phyloP scores from a whole-genome alignment of 1,140 invertebrate species.

The Aradophagus sp. region DNA sequence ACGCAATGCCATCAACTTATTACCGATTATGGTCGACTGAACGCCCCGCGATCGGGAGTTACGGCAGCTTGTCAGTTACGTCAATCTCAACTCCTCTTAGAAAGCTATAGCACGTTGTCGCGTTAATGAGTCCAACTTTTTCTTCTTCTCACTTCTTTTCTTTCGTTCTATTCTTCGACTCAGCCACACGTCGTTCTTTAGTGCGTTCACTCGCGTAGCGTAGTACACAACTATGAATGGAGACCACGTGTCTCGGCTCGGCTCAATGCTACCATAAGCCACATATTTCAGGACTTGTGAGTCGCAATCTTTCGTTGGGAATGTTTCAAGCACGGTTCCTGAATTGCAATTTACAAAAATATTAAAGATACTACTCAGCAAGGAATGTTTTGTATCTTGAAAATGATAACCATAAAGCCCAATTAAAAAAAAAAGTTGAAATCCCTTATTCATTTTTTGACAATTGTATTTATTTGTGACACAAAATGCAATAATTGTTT shows the following conservation, averaged over 20 bases:
- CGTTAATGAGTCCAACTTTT: slow-evolving; percentile 29
- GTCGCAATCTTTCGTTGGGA: slow-evolving; percentile 8
- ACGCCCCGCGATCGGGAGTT: slow-evolving; percentile 34
- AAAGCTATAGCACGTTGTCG: slow-evolving; percentile 23
- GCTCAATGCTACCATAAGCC: slow-evolving; percentile 48
- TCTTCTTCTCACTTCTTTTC: slow-evolving; percentile 38
- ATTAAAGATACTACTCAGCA: no score
- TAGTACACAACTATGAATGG: slow-evolving; percentile 58
- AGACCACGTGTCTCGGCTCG: slow-evolving; percentile 51
- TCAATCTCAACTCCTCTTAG: slow-evolving; percentile 39
- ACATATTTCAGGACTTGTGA: slow-evolving; percentile 31
- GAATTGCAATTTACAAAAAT: no score
- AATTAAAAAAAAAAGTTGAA: no score
- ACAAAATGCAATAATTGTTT: no score
- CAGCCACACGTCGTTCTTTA: slow-evolving; percentile 34
- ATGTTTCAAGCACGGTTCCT: no score
- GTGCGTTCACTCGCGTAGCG: slow-evolving; percentile 50
- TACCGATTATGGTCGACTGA: slow-evolving; percentile 32
- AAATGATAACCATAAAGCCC: no score
- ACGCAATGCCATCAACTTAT: slow-evolving; percentile 21
- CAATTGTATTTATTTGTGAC: no score
- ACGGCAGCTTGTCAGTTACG: slow-evolving; percentile 37
- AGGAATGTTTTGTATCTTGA: no score
- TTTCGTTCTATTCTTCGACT: slow-evolving; percentile 53
- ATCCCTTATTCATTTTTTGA: no score